Evolutionary conservation across 1,140 invertebrate species (phyloP).

Genomic region (Drosophila lacteicornis): DNA sequence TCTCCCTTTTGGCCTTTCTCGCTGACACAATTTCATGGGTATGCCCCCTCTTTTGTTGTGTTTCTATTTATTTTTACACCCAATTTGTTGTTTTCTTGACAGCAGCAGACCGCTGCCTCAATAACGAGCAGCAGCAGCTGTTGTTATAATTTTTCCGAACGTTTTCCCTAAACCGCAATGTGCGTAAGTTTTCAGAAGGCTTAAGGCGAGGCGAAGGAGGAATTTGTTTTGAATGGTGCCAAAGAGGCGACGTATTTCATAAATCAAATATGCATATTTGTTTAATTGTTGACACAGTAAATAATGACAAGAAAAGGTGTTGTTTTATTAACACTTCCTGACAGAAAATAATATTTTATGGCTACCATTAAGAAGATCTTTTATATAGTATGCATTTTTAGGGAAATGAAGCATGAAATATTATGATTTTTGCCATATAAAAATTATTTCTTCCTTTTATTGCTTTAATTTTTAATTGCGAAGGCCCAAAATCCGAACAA

Average conservation of each 20-base stretch:
- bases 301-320: slow-evolving; percentile 5
- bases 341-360: neutral
- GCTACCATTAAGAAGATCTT: neutral
- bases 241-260: neutral
- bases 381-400: neutral
- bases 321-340: neutral
- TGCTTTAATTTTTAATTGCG: slow-evolving; percentile 2
- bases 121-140: slow-evolving; percentile 72
- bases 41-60: slow-evolving; percentile 29
- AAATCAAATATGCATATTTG: neutral
- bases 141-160: slow-evolving; percentile 39
- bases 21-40: slow-evolving; percentile 69
- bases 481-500: slow-evolving; percentile 19
- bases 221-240: slow-evolving; percentile 43
- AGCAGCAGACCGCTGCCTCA: slow-evolving; percentile 42
- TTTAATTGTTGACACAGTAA: slow-evolving; percentile 21
- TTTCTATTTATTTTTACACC: slow-evolving; percentile 67
- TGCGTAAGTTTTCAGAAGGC: slow-evolving; percentile 29
- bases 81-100: slow-evolving; percentile 60
- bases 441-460: slow-evolving; percentile 33
- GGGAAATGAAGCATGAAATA: neutral
- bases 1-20: slow-evolving; percentile 61
- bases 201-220: slow-evolving; percentile 2
- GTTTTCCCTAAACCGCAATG: slow-evolving; percentile 31
- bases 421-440: neutral